Conservation (phyloP, 2,797 vertebrate species). For the Sebastiscus albofasciatus region DNA sequence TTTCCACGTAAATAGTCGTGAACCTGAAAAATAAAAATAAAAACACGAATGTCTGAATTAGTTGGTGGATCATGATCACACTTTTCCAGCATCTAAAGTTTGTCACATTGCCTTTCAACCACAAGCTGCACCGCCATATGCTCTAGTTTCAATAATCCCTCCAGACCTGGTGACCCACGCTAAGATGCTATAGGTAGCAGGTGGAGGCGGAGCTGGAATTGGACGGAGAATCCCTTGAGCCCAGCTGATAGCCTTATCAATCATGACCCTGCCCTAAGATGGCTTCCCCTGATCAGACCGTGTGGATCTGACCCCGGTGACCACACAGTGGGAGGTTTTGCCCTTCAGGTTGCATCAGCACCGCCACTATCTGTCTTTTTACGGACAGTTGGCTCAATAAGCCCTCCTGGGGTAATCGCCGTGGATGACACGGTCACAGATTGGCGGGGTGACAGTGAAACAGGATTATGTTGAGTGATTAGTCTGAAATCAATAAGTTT, state of each 20-base stretch:
- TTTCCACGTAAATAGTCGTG: slow-evolving; percentile 98
- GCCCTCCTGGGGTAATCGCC: slow-evolving; percentile 44
- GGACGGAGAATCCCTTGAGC: slow-evolving; percentile 66
- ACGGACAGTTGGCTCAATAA: slow-evolving; percentile 61
- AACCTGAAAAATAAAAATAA: slow-evolving; percentile 82
- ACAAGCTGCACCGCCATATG: slow-evolving; percentile 61
- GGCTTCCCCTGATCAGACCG: slow-evolving; percentile 59
- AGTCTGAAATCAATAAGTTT: slow-evolving; percentile 72
- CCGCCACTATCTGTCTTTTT: slow-evolving; percentile 60
- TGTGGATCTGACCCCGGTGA: slow-evolving; percentile 59
- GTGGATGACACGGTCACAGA: slow-evolving; percentile 59
- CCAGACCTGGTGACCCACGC: slow-evolving; percentile 49
- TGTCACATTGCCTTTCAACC: background rate
- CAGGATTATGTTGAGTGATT: slow-evolving; percentile 75
- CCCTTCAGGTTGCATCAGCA: slow-evolving; percentile 55
- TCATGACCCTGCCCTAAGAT: slow-evolving; percentile 58
- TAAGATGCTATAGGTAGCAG: slow-evolving; percentile 60
- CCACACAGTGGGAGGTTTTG: slow-evolving; percentile 70
- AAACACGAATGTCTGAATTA: background rate
- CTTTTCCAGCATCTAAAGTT: background rate
- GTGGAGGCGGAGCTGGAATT: slow-evolving; percentile 46
- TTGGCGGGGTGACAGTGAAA: slow-evolving; percentile 61
- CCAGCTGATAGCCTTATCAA: slow-evolving; percentile 67
- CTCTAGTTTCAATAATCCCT: slow-evolving; percentile 67
- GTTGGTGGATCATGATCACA: background rate